phyloP scores from a whole-genome alignment of 2,113 vertebrate species.

The Rynchops niger region DNA sequence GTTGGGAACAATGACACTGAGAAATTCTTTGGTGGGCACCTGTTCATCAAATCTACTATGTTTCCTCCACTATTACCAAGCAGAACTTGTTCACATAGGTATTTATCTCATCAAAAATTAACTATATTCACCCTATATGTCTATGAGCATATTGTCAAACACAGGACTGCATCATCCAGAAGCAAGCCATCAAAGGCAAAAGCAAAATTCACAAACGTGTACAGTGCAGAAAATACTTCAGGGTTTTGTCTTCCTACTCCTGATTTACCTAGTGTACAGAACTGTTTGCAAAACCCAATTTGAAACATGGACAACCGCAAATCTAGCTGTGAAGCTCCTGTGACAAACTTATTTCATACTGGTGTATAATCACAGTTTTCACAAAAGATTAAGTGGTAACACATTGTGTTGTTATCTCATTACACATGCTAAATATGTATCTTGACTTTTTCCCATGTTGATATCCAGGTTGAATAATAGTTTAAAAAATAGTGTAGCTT shows the following conservation, averaged over 20 bases:
- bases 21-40: not conserved
- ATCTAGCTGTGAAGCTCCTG: not conserved
- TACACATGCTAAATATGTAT: not conserved
- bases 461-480: not conserved
- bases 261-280: not conserved
- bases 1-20: not conserved
- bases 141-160: not conserved
- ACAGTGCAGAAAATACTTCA: not conserved
- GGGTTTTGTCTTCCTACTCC: not conserved
- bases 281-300: not conserved
- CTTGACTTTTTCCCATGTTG: not conserved
- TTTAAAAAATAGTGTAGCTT: not conserved
- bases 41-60: conserved; percentile 6
- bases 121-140: not conserved
- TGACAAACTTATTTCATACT: not conserved
- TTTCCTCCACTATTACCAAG: conserved; percentile 2
- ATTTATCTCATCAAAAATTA: not conserved
- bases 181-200: not conserved
- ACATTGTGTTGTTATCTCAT: not conserved
- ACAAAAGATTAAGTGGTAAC: not conserved
- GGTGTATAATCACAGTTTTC: not conserved
- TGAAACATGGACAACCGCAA: not conserved
- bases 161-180: not conserved
- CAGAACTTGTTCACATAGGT: not conserved
- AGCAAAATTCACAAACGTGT: not conserved